These are phyloP conservation scores for Lichenostomus cassidix DNA, from an alignment of 2,113 vertebrate species.

Conservation along the genomic window DNA sequence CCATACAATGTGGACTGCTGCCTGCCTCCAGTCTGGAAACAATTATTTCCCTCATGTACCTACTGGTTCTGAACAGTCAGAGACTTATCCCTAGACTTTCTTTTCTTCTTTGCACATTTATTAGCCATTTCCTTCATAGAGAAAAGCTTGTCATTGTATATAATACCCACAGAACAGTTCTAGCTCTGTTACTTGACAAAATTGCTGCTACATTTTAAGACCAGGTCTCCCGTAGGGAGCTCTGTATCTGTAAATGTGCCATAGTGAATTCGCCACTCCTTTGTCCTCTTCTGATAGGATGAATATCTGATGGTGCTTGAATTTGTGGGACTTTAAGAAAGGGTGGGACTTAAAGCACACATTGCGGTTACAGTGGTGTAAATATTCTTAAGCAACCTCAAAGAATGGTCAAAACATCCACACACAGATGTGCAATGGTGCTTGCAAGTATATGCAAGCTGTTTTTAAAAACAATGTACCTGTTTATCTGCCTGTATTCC, in stretches of 20 bases:
- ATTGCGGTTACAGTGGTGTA: background rate
- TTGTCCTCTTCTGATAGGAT: background rate
- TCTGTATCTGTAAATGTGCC: background rate
- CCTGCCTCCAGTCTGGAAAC: slow-evolving; percentile 11
- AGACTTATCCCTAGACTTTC: background rate
- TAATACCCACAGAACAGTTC: background rate
- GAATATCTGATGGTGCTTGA: background rate
- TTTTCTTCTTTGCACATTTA: background rate
- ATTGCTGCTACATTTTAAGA: background rate
- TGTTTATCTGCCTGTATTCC: background rate
- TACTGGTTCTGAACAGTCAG: background rate
- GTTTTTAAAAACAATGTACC: background rate
- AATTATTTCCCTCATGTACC: slow-evolving; percentile 7
- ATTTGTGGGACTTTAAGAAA: background rate
- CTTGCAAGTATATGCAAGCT: background rate
- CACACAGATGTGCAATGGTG: background rate
- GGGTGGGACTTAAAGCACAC: background rate
- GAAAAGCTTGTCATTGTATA: background rate
- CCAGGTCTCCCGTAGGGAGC: background rate
- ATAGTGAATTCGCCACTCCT: background rate
- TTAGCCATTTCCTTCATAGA: background rate
- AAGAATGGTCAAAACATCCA: background rate
- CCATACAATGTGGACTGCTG: background rate
- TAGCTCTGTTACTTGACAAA: background rate
- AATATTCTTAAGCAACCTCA: background rate